Evolutionary conservation across 2,113 vertebrate species (phyloP), one percentile per base, ranked within the genome.

Genomic region (Triplophysa rosa): DNA sequence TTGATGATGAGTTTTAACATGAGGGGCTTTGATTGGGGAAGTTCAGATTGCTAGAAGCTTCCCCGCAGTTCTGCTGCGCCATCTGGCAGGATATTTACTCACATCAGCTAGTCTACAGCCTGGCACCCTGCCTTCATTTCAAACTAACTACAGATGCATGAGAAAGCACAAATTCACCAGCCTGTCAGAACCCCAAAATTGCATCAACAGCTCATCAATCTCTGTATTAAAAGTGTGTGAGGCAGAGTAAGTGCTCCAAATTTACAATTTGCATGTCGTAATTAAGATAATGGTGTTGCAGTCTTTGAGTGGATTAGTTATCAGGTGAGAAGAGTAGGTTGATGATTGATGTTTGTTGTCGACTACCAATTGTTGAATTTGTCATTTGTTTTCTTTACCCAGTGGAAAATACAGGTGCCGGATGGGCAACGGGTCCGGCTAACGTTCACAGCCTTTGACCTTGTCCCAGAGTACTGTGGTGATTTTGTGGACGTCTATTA

Each of bases 401-500:
- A 90, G 86, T 88, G 87, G 88, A 89, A n/a, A 62, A 89, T 94
- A 67, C 86, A 78, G 0, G 91, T 93, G 23, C 87, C 90, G 12
- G 74, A 86, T 67, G 86, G 88, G 2, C 78, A 91, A 67, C 87
- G 12, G 62, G 81, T 93, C 69, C 88, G 73, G 58, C 84, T 94
- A 75, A 91, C 89, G 1, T 93, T 93, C 65, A 88, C 83, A 13
- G 79, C 80, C 13, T 94, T 94, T 80, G 89, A 94, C 81, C 87
- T 94, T 74, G 86, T 90, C 29, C 89, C 89, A 1, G 89, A 91
- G 23, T 86, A 80, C 78, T 94, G 93, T 58, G 87, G 87, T 59
- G 93, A 94, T 76, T 91, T 85, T 73, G 88, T 94, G 47, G 87
- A 93, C 78, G 86, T 94, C 68, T 94, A 86, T 29, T 92, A 93